phyloP scores from a whole-genome alignment of 2,113 vertebrate species.

The Neoarius graeffei region DNA sequence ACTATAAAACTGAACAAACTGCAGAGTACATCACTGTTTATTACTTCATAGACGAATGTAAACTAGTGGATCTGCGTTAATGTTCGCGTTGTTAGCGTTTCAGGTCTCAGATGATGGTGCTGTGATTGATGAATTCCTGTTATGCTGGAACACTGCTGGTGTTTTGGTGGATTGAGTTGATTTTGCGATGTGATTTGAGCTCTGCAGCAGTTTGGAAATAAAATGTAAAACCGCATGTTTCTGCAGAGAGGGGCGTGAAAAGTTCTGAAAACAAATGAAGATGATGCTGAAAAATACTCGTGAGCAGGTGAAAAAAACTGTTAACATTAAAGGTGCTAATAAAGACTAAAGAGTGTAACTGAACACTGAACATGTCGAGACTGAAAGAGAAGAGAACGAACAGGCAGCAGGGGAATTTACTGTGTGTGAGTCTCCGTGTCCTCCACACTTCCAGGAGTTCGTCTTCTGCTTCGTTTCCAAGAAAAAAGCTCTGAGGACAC shows the following conservation, averaged over 20 bases:
- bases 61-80: not conserved
- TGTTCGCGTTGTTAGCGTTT: not conserved
- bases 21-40: too few species aligned
- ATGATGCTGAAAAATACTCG: not conserved
- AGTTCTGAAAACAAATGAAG: not conserved
- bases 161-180: not conserved
- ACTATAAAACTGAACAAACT: too few species aligned
- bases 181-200: not conserved
- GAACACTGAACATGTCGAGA: not conserved
- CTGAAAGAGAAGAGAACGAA: not conserved
- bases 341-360: not conserved
- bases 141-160: not conserved
- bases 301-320: not conserved
- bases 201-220: not conserved
- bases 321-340: not conserved
- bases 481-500: slow-evolving; percentile 11
- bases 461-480: not conserved
- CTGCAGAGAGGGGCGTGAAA: not conserved
- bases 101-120: not conserved
- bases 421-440: not conserved
- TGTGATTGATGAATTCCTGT: not conserved
- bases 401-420: not conserved
- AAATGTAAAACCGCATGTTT: not conserved
- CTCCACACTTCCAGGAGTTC: not conserved
- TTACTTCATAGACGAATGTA: too few species aligned